These are phyloP conservation scores for Alces alces DNA, from an alignment of 2,113 vertebrate species.

Conservation along the genomic window DNA sequence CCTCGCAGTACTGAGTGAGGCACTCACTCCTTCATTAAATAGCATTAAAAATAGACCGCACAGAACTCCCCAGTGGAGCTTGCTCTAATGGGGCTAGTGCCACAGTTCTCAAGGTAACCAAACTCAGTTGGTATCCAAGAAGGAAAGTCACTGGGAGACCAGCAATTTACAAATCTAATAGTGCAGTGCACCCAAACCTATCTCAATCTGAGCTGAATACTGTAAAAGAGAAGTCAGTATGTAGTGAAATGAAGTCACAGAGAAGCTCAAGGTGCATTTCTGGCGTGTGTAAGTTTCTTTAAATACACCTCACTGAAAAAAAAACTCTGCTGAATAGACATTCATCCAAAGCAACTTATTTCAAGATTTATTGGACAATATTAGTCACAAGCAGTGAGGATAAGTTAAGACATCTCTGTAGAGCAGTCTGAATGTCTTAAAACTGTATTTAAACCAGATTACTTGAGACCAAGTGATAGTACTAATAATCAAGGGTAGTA, in stretches of 20 bases:
- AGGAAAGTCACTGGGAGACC: slow-evolving; percentile 72
- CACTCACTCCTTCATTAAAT: slow-evolving; percentile 80
- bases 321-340: not conserved
- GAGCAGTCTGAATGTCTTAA: not conserved
- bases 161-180: slow-evolving; percentile 75
- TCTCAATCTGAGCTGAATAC: slow-evolving; percentile 62
- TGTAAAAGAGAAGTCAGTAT: slow-evolving; percentile 65
- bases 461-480: not conserved
- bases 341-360: not conserved
- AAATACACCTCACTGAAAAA: slow-evolving; percentile 11
- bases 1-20: slow-evolving; percentile 76
- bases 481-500: not conserved
- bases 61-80: slow-evolving; percentile 76
- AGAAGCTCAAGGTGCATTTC: slow-evolving; percentile 63
- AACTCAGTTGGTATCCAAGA: slow-evolving; percentile 76
- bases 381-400: not conserved
- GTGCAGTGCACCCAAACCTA: slow-evolving; percentile 62
- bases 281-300: slow-evolving; percentile 13
- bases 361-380: not conserved
- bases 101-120: slow-evolving; percentile 81
- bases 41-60: slow-evolving; percentile 83
- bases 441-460: not conserved
- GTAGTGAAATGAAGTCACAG: slow-evolving; percentile 64
- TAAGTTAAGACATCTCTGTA: not conserved
- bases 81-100: slow-evolving; percentile 74